A percentile compares a stretch with the other conserved stretches of the same genome.
Evolutionary conservation across 2,113 vertebrate genomes (phyloP).

Genomic region (Pachyramphus minor): DNA sequence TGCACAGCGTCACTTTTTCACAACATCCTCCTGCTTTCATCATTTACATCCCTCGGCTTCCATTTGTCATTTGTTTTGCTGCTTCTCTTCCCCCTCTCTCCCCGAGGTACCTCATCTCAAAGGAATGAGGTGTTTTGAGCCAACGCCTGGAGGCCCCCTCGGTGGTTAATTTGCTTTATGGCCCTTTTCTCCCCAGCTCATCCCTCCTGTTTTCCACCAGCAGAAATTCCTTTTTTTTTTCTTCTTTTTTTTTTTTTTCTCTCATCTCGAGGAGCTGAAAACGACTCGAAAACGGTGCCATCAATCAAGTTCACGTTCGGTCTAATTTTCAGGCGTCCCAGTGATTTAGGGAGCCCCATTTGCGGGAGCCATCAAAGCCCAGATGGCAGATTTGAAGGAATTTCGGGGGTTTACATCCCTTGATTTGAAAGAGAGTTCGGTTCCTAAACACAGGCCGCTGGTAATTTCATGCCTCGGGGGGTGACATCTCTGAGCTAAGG

Average conservation of each 20-base stretch:
- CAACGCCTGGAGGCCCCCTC: neutral
- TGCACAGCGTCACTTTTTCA: neutral
- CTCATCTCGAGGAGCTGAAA: neutral
- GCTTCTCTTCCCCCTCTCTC: neutral
- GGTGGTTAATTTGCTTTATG: slow-evolving; percentile 16
- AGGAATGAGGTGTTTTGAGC: slow-evolving; percentile 33
- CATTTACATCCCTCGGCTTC: slow-evolving; percentile 20
- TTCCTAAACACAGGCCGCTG: neutral
- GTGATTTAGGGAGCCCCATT: neutral
- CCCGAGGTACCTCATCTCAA: slow-evolving; percentile 27
- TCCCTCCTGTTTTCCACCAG: neutral
- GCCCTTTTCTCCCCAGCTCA: neutral
- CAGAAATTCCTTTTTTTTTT: neutral
- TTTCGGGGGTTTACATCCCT: neutral
- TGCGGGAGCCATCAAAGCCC: neutral
- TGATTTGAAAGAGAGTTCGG: neutral
- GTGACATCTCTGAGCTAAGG: neutral
- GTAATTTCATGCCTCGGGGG: neutral
- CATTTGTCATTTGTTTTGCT: slow-evolving; percentile 39
- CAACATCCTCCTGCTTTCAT: neutral
- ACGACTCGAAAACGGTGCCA: neutral
- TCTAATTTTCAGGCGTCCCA: neutral
- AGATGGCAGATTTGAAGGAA: neutral
- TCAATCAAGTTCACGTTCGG: neutral
- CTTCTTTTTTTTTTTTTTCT: no score